A percentile compares a stretch with the other conserved stretches of the same genome.
These are phyloP conservation scores for Toxostoma redivivum DNA, from an alignment of 2,113 vertebrate genomes.

Conservation along the genomic window DNA sequence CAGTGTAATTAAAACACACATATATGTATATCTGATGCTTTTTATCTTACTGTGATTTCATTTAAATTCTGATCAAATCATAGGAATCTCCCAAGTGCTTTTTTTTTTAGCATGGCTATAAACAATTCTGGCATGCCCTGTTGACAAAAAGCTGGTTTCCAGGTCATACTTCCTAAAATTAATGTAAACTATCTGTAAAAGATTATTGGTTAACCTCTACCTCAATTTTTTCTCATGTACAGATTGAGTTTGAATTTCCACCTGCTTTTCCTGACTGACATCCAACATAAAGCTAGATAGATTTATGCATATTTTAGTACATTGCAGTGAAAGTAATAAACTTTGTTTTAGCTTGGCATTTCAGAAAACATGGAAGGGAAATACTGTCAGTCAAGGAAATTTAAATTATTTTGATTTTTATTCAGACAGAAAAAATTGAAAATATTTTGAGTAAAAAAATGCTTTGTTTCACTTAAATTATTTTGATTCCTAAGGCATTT, in stretches of 20 bases:
- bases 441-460: neutral
- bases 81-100: neutral
- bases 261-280: conserved; percentile 39
- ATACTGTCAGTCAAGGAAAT: conserved; percentile 11
- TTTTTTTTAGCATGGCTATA: neutral
- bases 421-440: neutral
- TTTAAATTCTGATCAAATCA: neutral
- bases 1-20: neutral
- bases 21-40: neutral
- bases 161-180: neutral
- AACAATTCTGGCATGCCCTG: neutral
- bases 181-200: neutral
- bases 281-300: neutral
- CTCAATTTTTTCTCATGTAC: neutral
- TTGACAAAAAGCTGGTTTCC: neutral
- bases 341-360: neutral
- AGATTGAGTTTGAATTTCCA: conserved; percentile 1
- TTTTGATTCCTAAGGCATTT: conserved; percentile 14
- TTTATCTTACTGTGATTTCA: neutral
- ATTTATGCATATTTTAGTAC: neutral
- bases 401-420: conserved; percentile 27
- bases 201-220: neutral
- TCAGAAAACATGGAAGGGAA: conserved; percentile 23
- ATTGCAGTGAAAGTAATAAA: neutral
- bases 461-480: neutral